Evolutionary conservation across 2,888 invertebrate genomes (phyloP).

Genomic region (Eupithecia subumbrata): DNA sequence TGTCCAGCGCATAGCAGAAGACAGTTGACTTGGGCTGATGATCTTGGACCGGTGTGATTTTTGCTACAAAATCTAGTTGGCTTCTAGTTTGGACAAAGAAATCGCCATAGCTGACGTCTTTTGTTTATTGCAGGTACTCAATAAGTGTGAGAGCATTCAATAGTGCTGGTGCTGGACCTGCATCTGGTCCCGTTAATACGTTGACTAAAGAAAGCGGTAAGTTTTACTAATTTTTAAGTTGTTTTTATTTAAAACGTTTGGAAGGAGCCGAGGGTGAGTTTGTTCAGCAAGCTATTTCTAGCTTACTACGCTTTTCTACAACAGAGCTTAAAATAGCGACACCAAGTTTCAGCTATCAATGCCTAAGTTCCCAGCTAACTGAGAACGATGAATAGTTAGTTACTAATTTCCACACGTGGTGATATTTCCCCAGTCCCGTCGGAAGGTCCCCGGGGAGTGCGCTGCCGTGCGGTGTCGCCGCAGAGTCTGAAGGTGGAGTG

Average conservation of each 20-base stretch:
- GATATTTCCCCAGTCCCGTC: conserved; percentile 2
- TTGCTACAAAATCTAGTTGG: not conserved
- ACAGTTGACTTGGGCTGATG: not conserved
- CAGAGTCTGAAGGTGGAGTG: conserved; percentile 92
- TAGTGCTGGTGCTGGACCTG: conserved; percentile 92
- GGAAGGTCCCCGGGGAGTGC: conserved; percentile 89
- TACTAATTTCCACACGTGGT: too few relatives aligned
- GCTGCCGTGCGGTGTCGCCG: conserved; percentile 90
- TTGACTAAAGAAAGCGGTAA: conserved; percentile 93
- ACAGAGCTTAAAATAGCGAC: not conserved
- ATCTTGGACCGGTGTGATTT: not conserved
- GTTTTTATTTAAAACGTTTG: not conserved
- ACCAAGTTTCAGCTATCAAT: too few relatives aligned
- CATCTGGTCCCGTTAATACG: conserved; percentile 89
- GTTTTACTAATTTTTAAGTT: conserved; percentile 38
- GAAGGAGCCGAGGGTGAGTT: not conserved
- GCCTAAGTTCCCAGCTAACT: too few relatives aligned
- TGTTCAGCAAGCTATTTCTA: not conserved
- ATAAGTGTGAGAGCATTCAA: conserved; percentile 94
- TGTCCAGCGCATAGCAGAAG: not conserved
- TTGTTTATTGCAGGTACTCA: conserved; percentile 84
- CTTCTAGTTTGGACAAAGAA: not conserved
- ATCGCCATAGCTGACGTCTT: not conserved
- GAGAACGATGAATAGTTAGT: too few relatives aligned
- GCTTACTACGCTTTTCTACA: not conserved